Conservation (phyloP, 2,113 vertebrate genomes). For the Puntigrus tetrazona region DNA sequence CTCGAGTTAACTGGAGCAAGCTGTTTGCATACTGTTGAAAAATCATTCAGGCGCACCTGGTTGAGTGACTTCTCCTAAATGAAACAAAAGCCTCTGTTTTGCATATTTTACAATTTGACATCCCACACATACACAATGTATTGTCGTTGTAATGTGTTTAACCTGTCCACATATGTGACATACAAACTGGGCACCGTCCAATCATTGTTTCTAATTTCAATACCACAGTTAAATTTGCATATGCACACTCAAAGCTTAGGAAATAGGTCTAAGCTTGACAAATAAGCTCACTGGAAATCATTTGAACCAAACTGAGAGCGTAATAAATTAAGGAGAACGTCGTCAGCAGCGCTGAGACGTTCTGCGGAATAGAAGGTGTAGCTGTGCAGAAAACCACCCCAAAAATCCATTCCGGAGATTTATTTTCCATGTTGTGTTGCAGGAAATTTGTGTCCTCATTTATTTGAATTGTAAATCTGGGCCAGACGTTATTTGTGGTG, state of each 20-base stretch:
- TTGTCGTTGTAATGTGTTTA: slow-evolving; percentile 11
- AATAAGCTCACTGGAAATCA: slow-evolving; percentile 11
- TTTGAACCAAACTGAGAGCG: background rate
- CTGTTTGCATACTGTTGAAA: slow-evolving; percentile 52
- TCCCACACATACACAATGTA: slow-evolving; percentile 12
- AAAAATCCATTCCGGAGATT: background rate
- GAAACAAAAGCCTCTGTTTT: slow-evolving; percentile 47
- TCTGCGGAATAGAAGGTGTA: slow-evolving; percentile 8
- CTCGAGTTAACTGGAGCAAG: slow-evolving; percentile 23
- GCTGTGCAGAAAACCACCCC: slow-evolving; percentile 2
- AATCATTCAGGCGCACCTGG: slow-evolving; percentile 52
- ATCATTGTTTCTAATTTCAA: background rate
- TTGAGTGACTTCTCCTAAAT: slow-evolving; percentile 37
- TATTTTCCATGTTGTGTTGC: slow-evolving; percentile 29
- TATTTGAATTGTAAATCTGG: slow-evolving; percentile 32
- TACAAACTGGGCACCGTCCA: background rate
- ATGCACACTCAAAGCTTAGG: background rate
- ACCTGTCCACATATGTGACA: background rate
- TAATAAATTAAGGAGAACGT: background rate
- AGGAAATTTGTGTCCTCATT: slow-evolving; percentile 39
- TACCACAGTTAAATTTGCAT: background rate
- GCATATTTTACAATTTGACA: slow-evolving; percentile 42
- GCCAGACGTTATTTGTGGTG: slow-evolving; percentile 47
- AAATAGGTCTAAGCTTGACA: slow-evolving; percentile 9
- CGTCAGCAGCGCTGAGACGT: background rate